phyloP scores from a whole-genome alignment of 2,888 invertebrate genomes.

The Fragum whitleyi region DNA sequence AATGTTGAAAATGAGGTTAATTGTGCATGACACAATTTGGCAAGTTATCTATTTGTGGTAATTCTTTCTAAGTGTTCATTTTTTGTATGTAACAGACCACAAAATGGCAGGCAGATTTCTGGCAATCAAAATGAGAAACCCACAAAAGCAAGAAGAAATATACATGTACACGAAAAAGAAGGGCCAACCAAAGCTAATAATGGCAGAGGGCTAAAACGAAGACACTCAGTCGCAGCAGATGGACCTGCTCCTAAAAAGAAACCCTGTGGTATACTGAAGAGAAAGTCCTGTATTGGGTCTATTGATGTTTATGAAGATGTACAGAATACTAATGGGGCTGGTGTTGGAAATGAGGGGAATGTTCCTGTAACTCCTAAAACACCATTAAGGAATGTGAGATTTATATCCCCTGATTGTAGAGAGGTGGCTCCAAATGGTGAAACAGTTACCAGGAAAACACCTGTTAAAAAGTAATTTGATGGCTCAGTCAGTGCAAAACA shows the following conservation, averaged over 20 bases:
- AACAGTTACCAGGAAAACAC: conserved; percentile 48
- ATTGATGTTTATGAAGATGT: conserved; percentile 27
- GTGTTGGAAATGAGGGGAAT: not conserved
- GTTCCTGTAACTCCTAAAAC: conserved; percentile 43
- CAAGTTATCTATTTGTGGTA: too few relatives aligned
- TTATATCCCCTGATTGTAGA: conserved; percentile 56
- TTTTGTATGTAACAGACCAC: not conserved
- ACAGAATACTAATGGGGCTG: not conserved
- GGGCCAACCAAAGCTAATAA: not conserved
- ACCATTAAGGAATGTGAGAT: conserved; percentile 62
- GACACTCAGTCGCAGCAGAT: conserved; percentile 43
- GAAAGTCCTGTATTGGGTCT: conserved; percentile 59
- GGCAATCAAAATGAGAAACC: conserved; percentile 5
- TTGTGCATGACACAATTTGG: too few relatives aligned
- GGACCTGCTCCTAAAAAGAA: conserved; percentile 27
- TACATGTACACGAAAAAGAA: not conserved
- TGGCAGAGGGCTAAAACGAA: conserved; percentile 33
- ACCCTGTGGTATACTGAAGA: conserved; percentile 54
- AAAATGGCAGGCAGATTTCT: not conserved
- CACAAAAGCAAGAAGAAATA: conserved; percentile 32
- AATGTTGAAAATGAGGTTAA: too few relatives aligned
- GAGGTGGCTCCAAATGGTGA: not conserved
- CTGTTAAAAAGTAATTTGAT: conserved; percentile 10
- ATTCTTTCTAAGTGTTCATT: too few relatives aligned
- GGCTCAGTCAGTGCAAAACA: too few relatives aligned